These are phyloP conservation scores for Furnarius figulus DNA, from an alignment of 2,113 vertebrate species.

Conservation along the genomic window DNA sequence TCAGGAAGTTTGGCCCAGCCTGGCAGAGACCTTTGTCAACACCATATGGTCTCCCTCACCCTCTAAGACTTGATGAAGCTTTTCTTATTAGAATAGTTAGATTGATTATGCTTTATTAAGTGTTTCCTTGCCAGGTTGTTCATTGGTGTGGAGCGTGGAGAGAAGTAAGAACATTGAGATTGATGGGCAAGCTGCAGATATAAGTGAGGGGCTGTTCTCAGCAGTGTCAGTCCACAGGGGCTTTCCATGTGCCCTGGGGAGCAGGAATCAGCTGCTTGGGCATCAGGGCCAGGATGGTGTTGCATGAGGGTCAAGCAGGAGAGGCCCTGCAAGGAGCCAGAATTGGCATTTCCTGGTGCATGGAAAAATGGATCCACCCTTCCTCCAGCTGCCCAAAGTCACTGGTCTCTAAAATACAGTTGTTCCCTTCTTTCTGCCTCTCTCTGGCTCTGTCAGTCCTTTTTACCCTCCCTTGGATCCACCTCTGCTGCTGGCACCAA, in stretches of 20 bases:
- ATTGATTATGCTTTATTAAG: neutral
- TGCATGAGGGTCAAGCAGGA: neutral
- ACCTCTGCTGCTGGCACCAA: neutral
- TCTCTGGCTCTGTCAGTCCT: neutral
- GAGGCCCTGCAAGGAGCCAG: neutral
- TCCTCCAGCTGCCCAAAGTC: neutral
- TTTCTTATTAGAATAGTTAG: neutral
- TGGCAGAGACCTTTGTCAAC: neutral
- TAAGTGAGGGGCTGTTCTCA: rapidly evolving
- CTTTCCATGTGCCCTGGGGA: neutral
- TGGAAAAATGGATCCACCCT: neutral
- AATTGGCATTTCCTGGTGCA: neutral
- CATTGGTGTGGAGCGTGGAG: neutral
- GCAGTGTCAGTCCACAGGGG: rapidly evolving
- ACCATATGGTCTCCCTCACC: neutral
- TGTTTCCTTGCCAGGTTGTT: neutral
- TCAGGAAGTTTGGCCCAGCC: neutral
- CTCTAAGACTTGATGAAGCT: neutral
- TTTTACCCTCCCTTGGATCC: neutral
- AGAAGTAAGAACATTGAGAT: neutral
- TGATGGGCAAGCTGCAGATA: neutral
- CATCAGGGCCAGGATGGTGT: rapidly evolving
- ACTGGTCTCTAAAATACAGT: neutral
- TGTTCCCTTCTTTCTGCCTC: neutral
- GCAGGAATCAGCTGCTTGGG: neutral